phyloP scores from a whole-genome alignment of 1,140 invertebrate species.

The Drosophila tropicalis region DNA sequence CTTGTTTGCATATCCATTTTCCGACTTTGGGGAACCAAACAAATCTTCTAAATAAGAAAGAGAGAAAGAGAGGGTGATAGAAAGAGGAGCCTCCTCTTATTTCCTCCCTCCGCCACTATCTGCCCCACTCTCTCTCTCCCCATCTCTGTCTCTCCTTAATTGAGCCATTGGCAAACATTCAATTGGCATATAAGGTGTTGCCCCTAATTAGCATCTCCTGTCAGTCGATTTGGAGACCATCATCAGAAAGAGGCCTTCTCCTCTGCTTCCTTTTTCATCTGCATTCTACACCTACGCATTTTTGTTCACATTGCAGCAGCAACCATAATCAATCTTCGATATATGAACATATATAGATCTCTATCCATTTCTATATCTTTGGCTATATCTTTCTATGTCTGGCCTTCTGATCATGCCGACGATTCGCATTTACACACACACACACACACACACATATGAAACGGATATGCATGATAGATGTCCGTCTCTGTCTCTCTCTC shows the following conservation, averaged over 20 bases:
- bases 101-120: too few species aligned
- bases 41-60: conserved; percentile 14
- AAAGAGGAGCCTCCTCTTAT: too few species aligned
- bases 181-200: conserved; percentile 49
- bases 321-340: conserved; percentile 58
- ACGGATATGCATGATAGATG: conserved; percentile 69
- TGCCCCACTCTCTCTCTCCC: neutral
- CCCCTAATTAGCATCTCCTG: conserved; percentile 78
- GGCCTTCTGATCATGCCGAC: conserved; percentile 71
- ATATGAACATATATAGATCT: neutral
- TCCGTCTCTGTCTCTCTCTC: conserved; percentile 32
- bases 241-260: conserved; percentile 22
- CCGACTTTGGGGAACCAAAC: conserved; percentile 59
- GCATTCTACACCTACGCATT: neutral
- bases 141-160: conserved; percentile 4
- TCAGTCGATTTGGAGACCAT: conserved; percentile 30
- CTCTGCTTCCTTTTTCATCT: neutral
- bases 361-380: neutral
- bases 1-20: conserved; percentile 77
- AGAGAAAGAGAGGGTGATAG: too few species aligned
- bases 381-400: conserved; percentile 21
- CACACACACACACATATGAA: conserved; percentile 33
- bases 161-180: conserved; percentile 56
- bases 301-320: conserved; percentile 17
- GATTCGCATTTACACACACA: conserved; percentile 21